Evolutionary conservation across 53 echinoderm and acorn worm genomes (phyloP).

Genomic region (Echinarachnius parma): DNA sequence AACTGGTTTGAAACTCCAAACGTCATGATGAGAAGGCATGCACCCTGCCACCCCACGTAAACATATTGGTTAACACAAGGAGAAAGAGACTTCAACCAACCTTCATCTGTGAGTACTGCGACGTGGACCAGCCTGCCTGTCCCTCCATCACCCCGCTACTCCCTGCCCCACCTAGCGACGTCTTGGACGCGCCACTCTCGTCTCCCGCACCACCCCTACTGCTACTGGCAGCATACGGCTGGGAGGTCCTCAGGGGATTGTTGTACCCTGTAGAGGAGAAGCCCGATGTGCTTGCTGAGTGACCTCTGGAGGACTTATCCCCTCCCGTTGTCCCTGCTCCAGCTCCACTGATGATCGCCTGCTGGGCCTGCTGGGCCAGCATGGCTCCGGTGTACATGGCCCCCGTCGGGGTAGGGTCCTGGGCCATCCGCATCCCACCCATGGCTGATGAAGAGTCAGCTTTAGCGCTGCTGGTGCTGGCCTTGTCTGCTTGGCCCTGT

Average conservation of each 20-base stretch:
- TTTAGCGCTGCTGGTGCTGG: conserved; percentile 30
- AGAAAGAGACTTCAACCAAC: no score
- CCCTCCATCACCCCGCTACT: conserved; percentile 65
- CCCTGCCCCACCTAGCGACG: conserved; percentile 28
- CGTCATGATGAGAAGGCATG: no score
- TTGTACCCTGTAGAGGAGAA: conserved; percentile 52
- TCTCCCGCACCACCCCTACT: conserved; percentile 23
- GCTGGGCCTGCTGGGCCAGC: conserved; percentile 47
- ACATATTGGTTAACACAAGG: no score
- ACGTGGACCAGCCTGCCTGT: conserved; percentile 62
- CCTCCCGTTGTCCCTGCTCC: conserved; percentile 18
- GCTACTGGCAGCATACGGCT: conserved; percentile 41
- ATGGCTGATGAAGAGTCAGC: conserved; percentile 1
- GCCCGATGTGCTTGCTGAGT: conserved; percentile 37
- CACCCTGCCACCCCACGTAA: no score
- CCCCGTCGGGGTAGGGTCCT: conserved; percentile 2
- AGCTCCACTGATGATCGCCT: not conserved
- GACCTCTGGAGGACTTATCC: conserved; percentile 13
- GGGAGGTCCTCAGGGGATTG: conserved; percentile 64
- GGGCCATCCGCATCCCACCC: conserved; percentile 19
- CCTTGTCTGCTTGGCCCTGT: conserved; percentile 51
- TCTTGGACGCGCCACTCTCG: conserved; percentile 19
- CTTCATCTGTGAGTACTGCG: conserved; percentile 83
- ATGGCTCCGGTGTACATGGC: conserved; percentile 30
- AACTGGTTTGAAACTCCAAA: no score